These are phyloP conservation scores for Strigamia maritima DNA, from an alignment of 2,888 invertebrate species.

Conservation along the genomic window DNA sequence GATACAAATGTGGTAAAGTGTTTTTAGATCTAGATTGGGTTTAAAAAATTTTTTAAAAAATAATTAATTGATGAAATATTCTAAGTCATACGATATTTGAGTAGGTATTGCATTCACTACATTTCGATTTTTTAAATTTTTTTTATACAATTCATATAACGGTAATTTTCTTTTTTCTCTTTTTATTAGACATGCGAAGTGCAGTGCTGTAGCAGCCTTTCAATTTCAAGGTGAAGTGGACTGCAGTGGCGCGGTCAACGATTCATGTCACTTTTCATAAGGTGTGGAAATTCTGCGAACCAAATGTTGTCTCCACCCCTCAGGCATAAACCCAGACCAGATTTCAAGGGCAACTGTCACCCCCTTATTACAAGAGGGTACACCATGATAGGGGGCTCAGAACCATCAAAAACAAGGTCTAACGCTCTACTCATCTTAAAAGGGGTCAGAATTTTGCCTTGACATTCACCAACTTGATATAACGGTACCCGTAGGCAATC, in stretches of 20 bases:
- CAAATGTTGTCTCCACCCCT: constrained; percentile 2
- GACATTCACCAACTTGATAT: constrained; percentile 22
- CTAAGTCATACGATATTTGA: too few relatives aligned
- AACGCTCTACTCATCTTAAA: constrained; percentile 1
- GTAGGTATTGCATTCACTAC: too few relatives aligned
- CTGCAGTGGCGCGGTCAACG: neutral
- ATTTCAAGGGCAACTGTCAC: neutral
- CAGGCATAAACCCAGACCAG: neutral
- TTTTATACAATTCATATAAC: too few relatives aligned
- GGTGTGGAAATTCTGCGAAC: constrained; percentile 8
- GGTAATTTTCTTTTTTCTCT: neutral
- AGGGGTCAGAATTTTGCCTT: constrained; percentile 26
- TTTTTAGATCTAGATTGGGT: too few relatives aligned
- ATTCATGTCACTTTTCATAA: constrained; percentile 22
- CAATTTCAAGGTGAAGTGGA: constrained; percentile 9
- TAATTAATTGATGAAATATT: too few relatives aligned
- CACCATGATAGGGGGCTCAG: neutral
- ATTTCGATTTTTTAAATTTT: too few relatives aligned
- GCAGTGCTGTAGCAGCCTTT: neutral
- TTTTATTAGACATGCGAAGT: neutral
- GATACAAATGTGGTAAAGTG: neutral
- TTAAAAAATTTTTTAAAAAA: too few relatives aligned
- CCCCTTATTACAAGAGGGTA: neutral
- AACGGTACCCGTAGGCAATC: constrained; percentile 19
- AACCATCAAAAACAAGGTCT: constrained; percentile 5